Evolutionary conservation across 2,113 vertebrate species (phyloP).

Genomic region (Percina caprodes): DNA sequence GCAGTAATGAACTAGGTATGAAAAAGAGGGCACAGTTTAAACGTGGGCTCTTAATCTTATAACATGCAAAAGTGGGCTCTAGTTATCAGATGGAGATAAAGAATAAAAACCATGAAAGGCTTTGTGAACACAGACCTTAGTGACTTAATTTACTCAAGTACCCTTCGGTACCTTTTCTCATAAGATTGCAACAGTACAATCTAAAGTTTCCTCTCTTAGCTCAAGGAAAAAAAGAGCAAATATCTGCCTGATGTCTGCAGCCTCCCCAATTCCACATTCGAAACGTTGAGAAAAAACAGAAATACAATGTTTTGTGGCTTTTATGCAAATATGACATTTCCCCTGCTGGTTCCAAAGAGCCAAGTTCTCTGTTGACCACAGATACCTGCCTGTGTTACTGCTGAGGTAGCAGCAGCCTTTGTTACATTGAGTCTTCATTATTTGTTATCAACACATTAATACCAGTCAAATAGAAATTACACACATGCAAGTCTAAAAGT

Average conservation of each 20-base stretch:
- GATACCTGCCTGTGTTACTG: constrained; percentile 65
- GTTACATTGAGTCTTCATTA: constrained; percentile 58
- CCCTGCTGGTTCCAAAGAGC: constrained; percentile 55
- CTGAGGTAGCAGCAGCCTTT: constrained; percentile 67
- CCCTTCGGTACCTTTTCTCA: constrained; percentile 54
- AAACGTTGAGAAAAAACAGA: constrained; percentile 65
- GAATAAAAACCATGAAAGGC: constrained; percentile 14
- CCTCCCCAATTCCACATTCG: constrained; percentile 50
- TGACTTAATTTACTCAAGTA: constrained; percentile 43
- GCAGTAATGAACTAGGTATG: neutral
- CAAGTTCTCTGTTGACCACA: constrained; percentile 71
- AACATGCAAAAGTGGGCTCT: neutral
- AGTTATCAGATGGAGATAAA: neutral
- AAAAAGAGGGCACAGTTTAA: neutral
- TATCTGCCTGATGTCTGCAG: constrained; percentile 54
- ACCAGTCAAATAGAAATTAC: constrained; percentile 64
- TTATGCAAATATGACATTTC: constrained; percentile 83
- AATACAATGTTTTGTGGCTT: constrained; percentile 77
- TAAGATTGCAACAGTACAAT: constrained; percentile 53
- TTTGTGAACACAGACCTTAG: constrained; percentile 30
- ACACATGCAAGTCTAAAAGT: constrained; percentile 50
- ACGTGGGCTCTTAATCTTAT: neutral
- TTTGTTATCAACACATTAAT: constrained; percentile 73
- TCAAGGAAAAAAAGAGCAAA: constrained; percentile 48
- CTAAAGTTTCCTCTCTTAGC: constrained; percentile 57